These are phyloP conservation scores for Nothocercus julius DNA, from an alignment of 2,113 vertebrate species.

Conservation along the genomic window DNA sequence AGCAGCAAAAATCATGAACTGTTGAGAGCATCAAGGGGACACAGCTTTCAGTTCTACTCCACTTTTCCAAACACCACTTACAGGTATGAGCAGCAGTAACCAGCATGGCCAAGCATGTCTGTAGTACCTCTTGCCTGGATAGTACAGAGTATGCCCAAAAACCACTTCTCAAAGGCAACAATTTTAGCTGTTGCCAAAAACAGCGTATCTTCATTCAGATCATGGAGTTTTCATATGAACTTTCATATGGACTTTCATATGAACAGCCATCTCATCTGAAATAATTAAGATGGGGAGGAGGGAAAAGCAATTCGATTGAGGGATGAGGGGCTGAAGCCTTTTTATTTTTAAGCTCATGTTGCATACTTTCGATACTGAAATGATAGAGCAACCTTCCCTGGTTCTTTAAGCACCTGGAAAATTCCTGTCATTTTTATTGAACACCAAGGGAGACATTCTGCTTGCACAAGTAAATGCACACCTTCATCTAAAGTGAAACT, in stretches of 20 bases:
- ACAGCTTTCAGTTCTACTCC: constrained; percentile 80
- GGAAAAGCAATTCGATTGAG: background rate
- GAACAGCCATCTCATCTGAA: background rate
- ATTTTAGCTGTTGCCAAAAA: background rate
- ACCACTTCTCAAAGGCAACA: background rate
- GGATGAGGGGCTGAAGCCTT: background rate
- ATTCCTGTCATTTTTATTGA: background rate
- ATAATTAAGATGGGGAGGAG: background rate
- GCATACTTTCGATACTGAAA: background rate
- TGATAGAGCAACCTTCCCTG: background rate
- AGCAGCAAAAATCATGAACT: constrained; percentile 65
- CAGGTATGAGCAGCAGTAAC: constrained; percentile 52
- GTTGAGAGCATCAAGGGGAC: constrained; percentile 65
- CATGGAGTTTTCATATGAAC: background rate
- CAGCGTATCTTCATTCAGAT: background rate
- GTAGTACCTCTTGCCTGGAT: background rate
- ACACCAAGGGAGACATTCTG: accelerated
- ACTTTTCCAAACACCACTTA: constrained; percentile 79
- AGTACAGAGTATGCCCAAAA: background rate
- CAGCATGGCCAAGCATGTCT: accelerated
- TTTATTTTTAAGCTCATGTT: background rate
- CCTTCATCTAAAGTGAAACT: background rate
- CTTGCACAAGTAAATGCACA: background rate
- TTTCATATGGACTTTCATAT: background rate
- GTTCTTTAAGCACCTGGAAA: background rate